These are phyloP conservation scores for Minunthozetes semirufus DNA, from an alignment of 2,888 invertebrate genomes.

Conservation along the genomic window DNA sequence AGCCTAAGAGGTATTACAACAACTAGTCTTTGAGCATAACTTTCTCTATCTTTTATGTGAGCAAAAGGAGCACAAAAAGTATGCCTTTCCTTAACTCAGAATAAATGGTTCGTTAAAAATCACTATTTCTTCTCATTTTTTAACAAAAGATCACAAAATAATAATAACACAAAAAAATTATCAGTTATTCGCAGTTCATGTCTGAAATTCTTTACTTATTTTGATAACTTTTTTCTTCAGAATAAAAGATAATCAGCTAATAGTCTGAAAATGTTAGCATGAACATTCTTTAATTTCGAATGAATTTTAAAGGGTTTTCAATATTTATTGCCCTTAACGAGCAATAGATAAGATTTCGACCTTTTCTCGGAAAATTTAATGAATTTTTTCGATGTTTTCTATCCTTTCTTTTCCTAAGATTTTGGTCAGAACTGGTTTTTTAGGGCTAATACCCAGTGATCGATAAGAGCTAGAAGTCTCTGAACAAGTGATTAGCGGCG, in stretches of 20 bases:
- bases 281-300: no score
- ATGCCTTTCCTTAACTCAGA: neutral
- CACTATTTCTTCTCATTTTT: neutral
- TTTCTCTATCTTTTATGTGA: neutral
- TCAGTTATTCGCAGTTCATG: neutral
- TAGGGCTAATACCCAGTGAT: neutral
- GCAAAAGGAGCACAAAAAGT: neutral
- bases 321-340: no score
- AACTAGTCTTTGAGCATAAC: neutral
- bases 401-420: neutral
- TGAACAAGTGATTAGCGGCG: constrained; percentile 21
- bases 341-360: no score
- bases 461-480: neutral
- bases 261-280: no score
- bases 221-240: no score
- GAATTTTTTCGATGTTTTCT: neutral
- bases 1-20: neutral
- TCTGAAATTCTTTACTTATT: neutral
- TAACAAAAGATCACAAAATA: neutral
- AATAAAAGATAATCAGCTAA: no score
- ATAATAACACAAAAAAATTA: constrained; percentile 5
- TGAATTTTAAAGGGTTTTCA: no score
- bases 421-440: neutral
- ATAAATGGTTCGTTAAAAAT: constrained; percentile 24
- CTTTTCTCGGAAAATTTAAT: no score